Evolutionary conservation across 1,140 invertebrate genomes (phyloP), one percentile per base, ranked within the genome.

Genomic region (Limonius californicus): DNA sequence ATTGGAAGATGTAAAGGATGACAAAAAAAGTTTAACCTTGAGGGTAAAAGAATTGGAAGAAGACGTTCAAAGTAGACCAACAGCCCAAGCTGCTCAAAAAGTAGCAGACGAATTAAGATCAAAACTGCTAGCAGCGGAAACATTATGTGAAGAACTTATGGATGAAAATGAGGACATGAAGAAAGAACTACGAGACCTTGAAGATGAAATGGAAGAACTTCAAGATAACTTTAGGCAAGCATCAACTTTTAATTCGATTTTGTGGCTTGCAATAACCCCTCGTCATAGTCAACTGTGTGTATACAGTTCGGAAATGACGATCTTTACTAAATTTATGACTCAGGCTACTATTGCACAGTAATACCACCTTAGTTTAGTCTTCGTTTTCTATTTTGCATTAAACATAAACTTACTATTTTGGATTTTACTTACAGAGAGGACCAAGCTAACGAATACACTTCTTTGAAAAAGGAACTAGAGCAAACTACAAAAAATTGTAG

Each of bases 401-500:
- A 54, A 8, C 16, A 23, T 8, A 20, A 23, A 20, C 20, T 54
- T 54, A 9, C 20, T 20, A 23, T 54, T 54, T 16, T n/a, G n/a
- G 6, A 63, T 74, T 83, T 74, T 27, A 4, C 9, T 27, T 27
- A 27, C 76, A 89, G 94, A 66, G 95, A 99, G 75, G 95, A 99
- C 70, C 95, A 99, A 81, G 94, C 93, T 12, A 94, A 98, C 69
- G 96, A 98, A 77, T 98, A 98, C 76, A 89, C 94, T n/a, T 92
- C 89, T 61, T 74, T 97, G 35, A 89, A 95, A 78, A 91, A 95
- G 73, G 93, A 95, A 79, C 83, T 97, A 59, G 95, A 98, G 71
- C 91, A 94, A 72, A 91, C 90, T n/a, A 94, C 94, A 20, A 99
- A 99, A 77, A 99, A 99, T 79, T 99, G 96, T 79, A 85, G 97